Conservation (phyloP, 2,888 invertebrate genomes). For the Eucera pruinosa region DNA sequence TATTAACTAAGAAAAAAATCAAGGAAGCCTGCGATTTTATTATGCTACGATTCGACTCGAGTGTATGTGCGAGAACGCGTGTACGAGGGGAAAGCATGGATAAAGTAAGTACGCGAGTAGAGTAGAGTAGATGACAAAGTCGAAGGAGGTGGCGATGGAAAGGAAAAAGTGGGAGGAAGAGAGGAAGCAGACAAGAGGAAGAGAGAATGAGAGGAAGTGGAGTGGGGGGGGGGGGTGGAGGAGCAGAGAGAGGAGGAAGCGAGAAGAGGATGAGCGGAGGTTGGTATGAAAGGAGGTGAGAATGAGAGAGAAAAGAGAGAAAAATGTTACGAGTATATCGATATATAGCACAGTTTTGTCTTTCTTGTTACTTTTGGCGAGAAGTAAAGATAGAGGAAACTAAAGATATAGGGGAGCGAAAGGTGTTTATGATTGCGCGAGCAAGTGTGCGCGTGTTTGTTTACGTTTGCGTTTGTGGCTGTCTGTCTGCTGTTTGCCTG, state of each 20-base stretch:
- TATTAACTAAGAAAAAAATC: slow-evolving; percentile 75
- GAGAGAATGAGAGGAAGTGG: neutral
- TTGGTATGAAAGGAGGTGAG: neutral
- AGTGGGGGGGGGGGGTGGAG: too few relatives aligned
- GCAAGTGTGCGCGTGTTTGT: slow-evolving; percentile 14
- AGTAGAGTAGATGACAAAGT: neutral
- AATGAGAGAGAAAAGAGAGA: neutral
- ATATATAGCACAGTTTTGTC: slow-evolving; percentile 12
- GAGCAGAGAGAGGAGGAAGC: neutral
- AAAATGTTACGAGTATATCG: slow-evolving; percentile 17
- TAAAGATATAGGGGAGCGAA: neutral
- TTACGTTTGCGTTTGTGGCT: neutral
- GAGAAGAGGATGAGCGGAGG: neutral
- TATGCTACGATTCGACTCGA: slow-evolving; percentile 64
- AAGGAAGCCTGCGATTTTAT: slow-evolving; percentile 72
- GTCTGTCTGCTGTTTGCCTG: slow-evolving; percentile 42
- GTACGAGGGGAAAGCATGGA: slow-evolving; percentile 46
- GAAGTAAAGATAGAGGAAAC: neutral
- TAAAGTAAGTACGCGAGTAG: neutral
- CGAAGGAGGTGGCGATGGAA: neutral
- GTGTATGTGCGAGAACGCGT: slow-evolving; percentile 54
- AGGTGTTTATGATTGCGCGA: too few relatives aligned
- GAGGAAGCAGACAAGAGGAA: neutral
- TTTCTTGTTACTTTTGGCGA: neutral
- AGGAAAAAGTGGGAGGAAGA: neutral